Conservation (phyloP, 2,797 vertebrate genomes). For the Serranus cabrilla region DNA sequence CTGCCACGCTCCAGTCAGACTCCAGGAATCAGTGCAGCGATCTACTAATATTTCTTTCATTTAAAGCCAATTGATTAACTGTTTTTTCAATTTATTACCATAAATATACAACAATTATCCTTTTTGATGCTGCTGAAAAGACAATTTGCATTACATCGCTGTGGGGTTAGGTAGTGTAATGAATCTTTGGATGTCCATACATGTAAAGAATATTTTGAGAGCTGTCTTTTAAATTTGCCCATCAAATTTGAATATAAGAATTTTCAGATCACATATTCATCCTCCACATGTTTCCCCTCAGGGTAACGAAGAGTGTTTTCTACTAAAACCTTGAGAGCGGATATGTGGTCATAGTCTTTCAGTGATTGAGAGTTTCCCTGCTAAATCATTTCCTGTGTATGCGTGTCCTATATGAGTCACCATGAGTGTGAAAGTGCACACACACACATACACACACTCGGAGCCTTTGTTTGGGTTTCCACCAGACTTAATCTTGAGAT, state of each 20-base stretch:
- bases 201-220: conserved; percentile 8
- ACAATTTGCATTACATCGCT: background rate
- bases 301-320: background rate
- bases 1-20: background rate
- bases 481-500: conserved; percentile 54
- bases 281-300: conserved; percentile 15
- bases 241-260: background rate
- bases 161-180: background rate
- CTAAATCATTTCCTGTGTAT: background rate
- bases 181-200: no score
- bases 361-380: conserved; percentile 16
- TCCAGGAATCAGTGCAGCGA: background rate
- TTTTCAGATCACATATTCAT: background rate
- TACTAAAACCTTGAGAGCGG: background rate
- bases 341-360: background rate
- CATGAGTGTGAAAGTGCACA: background rate
- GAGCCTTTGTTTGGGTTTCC: conserved; percentile 68
- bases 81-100: conserved; percentile 6
- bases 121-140: background rate
- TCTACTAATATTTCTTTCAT: background rate
- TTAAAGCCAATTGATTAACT: background rate
- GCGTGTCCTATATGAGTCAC: conserved; percentile 9
- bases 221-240: background rate
- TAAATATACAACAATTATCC: background rate
- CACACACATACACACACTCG: background rate